Conservation (phyloP, 1,140 invertebrate genomes). For the Lordiphosa collinella region DNA sequence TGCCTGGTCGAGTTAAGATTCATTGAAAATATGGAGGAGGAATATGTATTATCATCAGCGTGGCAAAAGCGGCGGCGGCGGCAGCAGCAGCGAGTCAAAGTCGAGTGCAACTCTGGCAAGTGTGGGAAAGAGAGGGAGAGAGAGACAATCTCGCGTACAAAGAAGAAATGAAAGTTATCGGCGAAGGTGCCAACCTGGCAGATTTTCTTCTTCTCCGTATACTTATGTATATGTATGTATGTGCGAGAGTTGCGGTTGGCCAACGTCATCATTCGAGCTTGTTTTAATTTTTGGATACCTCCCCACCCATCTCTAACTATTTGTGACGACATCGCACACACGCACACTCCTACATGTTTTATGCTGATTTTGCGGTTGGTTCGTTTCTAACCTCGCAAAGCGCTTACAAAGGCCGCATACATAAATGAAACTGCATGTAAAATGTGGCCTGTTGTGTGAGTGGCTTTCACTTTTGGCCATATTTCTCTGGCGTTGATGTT, state of each 20-base stretch:
- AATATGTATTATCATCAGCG: constrained; percentile 49
- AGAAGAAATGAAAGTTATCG: constrained; percentile 74
- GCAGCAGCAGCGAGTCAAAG: constrained; percentile 10
- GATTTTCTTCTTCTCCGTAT: constrained; percentile 67
- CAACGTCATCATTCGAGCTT: constrained; percentile 45
- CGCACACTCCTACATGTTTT: not conserved
- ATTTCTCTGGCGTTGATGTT: not conserved
- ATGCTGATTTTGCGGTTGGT: constrained; percentile 14
- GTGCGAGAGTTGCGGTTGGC: constrained; percentile 6
- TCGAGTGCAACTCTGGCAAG: constrained; percentile 49
- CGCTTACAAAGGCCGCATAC: constrained; percentile 24
- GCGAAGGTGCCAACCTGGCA: constrained; percentile 79
- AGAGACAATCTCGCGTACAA: constrained; percentile 45
- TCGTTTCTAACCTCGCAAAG: constrained; percentile 60
- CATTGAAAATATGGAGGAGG: constrained; percentile 9
- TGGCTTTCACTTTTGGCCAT: not conserved
- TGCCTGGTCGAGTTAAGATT: not conserved
- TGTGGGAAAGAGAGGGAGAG: constrained; percentile 51
- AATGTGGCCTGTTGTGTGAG: not conserved
- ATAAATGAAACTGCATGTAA: not conserved
- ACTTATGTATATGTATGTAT: constrained; percentile 6
- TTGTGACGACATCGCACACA: constrained; percentile 20
- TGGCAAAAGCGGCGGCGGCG: constrained; percentile 59
- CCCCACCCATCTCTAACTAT: constrained; percentile 5
- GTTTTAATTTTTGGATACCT: constrained; percentile 6